Evolutionary conservation across 2,797 vertebrate genomes (phyloP).

Genomic region (Pelobates cultripes): DNA sequence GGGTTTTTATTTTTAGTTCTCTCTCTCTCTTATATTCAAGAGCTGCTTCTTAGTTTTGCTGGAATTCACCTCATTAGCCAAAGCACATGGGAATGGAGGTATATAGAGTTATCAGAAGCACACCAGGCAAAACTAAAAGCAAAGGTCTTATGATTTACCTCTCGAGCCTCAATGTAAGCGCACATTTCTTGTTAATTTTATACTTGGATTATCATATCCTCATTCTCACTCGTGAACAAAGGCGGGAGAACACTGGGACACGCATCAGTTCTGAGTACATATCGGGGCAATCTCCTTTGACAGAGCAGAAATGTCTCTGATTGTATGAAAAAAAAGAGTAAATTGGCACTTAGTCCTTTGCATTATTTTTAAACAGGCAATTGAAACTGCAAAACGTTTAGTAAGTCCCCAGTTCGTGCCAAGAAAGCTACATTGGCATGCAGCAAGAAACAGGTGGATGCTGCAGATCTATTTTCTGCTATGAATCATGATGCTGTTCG

Average conservation of each 20-base stretch:
- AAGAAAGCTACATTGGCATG: neutral
- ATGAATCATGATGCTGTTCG: slow-evolving; percentile 10
- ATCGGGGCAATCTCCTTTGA: neutral
- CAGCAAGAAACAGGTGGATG: neutral
- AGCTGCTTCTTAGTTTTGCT: slow-evolving; percentile 24
- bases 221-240: neutral
- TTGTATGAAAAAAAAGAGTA: neutral
- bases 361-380: neutral
- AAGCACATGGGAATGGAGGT: neutral
- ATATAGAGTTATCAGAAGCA: neutral
- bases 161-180: neutral
- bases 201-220: neutral
- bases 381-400: slow-evolving; percentile 11
- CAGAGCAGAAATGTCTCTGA: neutral
- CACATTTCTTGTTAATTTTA: neutral
- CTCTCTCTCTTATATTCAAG: neutral
- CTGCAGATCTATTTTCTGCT: neutral
- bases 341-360: neutral
- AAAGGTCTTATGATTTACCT: slow-evolving; percentile 12
- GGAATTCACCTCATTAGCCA: neutral
- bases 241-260: neutral
- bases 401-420: slow-evolving; percentile 4
- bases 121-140: neutral
- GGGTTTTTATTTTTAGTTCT: neutral
- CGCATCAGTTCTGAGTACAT: neutral